Evolutionary conservation across 2,113 vertebrate genomes (phyloP).

Genomic region (Chrysemys picta): DNA sequence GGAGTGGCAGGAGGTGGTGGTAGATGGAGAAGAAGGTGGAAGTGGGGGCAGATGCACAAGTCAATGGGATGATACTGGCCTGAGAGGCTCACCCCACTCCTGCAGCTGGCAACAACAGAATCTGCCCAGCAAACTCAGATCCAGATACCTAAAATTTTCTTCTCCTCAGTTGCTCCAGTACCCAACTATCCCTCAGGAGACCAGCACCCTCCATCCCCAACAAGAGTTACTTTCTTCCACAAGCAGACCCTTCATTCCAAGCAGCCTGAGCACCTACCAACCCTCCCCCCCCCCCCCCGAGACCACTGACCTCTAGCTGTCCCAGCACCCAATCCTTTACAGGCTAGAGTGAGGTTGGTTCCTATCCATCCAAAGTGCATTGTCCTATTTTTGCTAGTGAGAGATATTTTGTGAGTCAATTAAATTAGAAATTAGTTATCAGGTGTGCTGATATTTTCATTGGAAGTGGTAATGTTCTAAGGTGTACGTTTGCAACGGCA

Average conservation of each 20-base stretch:
- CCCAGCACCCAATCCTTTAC: not conserved
- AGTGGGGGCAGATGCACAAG: accelerated
- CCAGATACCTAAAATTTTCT: not conserved
- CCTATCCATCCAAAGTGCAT: not conserved
- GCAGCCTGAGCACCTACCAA: not conserved
- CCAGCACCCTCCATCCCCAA: not conserved
- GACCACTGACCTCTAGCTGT: not conserved
- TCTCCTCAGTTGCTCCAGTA: not conserved
- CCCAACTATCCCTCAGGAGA: not conserved
- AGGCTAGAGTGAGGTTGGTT: not conserved
- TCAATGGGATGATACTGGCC: not conserved
- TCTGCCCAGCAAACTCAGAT: not conserved
- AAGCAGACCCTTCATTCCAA: not conserved
- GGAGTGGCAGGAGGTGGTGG: not conserved
- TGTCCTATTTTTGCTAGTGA: not conserved
- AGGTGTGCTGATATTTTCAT: not conserved
- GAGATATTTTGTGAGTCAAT: not conserved
- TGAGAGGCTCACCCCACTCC: not conserved
- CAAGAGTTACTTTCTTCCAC: not conserved
- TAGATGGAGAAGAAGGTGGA: not conserved
- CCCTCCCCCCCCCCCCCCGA: accelerated
- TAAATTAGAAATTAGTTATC: not conserved
- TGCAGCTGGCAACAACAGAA: not conserved
- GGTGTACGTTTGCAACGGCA: not conserved
- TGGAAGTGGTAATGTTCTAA: not conserved